Evolutionary conservation across 2,888 invertebrate genomes (phyloP), one percentile per base, ranked within the genome.

Genomic region (Lasioglossum villosulum): DNA sequence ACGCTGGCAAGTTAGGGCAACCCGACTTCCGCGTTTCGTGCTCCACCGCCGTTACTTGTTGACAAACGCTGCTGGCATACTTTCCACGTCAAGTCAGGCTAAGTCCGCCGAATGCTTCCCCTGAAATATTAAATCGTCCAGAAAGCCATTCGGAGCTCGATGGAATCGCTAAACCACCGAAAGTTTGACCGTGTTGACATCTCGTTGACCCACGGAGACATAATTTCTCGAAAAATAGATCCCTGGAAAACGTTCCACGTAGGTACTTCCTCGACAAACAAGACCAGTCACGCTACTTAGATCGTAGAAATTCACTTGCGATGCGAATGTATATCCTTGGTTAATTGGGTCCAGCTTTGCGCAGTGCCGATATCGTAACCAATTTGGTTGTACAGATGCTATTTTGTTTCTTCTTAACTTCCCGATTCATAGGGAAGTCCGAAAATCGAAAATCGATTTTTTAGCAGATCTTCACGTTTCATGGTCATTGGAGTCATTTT

Each of bases 11-110:
- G 70, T 79, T 78, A 75, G 74, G 63, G 75, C 52, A 76, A 59
- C 66, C 80, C 70, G 82, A 82, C 82, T 89, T 87, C 81, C 78
- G 34, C 42, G 82, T 80, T 84, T 89, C 85, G 78, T 83, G 88
- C 83, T 59, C 68, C 63, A 42, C 4, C 52, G 77, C 73, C 71
- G 74, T 88, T 75, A 88, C 78, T 85, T 78, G 80, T 84, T 80
- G 79, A 84, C 77, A 66, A 66, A 77, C 70, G 75, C 68, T 30
- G 52, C 59, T 37, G 37, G 52, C 78, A 74, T 81, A 78, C 66
- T 87, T 83, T 82, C 42, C 48, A 27, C 14, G 23, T 59, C 42
- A 23, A 52, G 39, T 70, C 45, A 0, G 63, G 27, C 68, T 30
- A 48, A 79, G 27, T 79, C 75, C 8, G 10, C 37, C 23, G 45